Base-by-base conservation (phyloP, 2,113 vertebrate genomes). In the Tauraco erythrolophus region DNA sequence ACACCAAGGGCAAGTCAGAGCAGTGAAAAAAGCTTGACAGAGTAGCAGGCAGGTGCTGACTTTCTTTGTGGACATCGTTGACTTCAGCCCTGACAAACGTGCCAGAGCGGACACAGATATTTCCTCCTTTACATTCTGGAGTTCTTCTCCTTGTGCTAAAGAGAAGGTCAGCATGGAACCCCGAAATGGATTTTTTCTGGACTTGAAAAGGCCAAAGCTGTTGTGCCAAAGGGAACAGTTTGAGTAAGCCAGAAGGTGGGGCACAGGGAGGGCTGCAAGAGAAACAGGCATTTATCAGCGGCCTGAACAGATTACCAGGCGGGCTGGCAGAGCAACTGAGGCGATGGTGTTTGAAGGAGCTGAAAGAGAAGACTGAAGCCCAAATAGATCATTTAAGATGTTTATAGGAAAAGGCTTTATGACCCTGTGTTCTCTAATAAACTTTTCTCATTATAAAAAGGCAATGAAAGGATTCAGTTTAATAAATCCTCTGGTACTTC, bases 361-460 rank as follows among this genome's bases (percentile, higher is more conserved):
- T 65, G 58, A 95, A 93, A 66, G 35, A 77, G 37, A 19, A 94
- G 60, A 51, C 25, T 90, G 41, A 80, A 84, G 39, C 48, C 64
- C 70, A 97, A 87, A 78, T 22, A 75, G n/a, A 86, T 68, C 68
- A 86, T 64, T 94, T 88, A 90, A 90, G 56, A 64, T 24, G 27
- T 78, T 95, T 94, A 88, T 78, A 78, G 43, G 51, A 88, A 86
- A 93, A 80, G 9, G 18, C 30, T 93, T 93, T 94, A 90, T 22
- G 37, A 75, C 37, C 2, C 56, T 64, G 28, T 51, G 51, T 39
- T 75, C 79, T 71, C 82, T 46, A 96, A 86, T 92, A 95, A 97
- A 92, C 54, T 90, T 93, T 90, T 88, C 88, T 95, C 84, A 72
- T 94, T 89, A 78, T 64, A 78, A 95, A 85, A 93, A 93, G 46